A percentile compares a stretch with the other conserved stretches of the same genome.
Conservation (phyloP, 2,113 vertebrate genomes). For the Pipa parva region DNA sequence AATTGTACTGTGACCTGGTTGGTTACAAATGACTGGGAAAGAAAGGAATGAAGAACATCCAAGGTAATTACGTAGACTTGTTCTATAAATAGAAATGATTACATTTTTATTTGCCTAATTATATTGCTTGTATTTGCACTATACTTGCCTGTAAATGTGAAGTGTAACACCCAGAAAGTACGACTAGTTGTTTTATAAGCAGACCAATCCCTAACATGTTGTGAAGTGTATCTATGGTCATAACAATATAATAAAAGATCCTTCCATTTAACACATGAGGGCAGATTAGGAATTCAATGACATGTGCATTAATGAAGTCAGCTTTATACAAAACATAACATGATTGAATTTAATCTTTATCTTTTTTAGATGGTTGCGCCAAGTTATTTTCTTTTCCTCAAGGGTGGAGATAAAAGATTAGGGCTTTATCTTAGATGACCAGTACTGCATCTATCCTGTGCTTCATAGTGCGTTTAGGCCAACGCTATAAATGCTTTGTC, state of each 20-base stretch:
- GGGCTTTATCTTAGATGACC: background rate
- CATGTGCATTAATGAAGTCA: constrained; percentile 1
- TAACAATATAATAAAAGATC: constrained; percentile 16
- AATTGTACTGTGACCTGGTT: too few relatives aligned
- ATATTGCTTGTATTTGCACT: too few relatives aligned
- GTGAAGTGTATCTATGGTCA: too few relatives aligned
- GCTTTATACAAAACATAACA: background rate
- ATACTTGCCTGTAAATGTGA: too few relatives aligned
- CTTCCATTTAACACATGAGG: constrained; percentile 33
- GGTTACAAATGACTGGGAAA: too few relatives aligned
- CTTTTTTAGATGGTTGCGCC: background rate
- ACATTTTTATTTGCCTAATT: too few relatives aligned
- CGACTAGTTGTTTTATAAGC: too few relatives aligned
- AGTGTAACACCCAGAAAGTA: too few relatives aligned
- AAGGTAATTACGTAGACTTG: too few relatives aligned
- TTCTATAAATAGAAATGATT: too few relatives aligned
- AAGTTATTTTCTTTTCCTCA: background rate
- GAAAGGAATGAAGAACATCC: too few relatives aligned
- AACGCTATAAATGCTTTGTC: background rate
- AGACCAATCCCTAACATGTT: too few relatives aligned
- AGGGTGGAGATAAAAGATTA: background rate
- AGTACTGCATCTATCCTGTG: background rate
- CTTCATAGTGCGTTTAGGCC: background rate
- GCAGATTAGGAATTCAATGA: constrained; percentile 18
- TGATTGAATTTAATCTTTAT: background rate